Evolutionary conservation across 2,888 invertebrate species (phyloP).

Genomic region (Lycia hirtaria): DNA sequence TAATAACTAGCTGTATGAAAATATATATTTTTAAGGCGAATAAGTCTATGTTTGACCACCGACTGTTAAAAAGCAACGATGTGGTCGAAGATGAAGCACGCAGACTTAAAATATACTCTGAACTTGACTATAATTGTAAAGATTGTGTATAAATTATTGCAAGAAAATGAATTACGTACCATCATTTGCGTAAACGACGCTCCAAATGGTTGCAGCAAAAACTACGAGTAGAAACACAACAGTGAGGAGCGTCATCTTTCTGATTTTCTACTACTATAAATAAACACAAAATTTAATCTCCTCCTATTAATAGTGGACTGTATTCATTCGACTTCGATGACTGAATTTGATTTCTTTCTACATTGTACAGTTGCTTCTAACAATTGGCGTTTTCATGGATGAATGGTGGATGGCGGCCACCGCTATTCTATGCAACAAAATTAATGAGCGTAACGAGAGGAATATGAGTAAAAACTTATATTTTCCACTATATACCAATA

Average conservation of each 20-base stretch:
- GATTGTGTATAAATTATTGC: no score
- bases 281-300: neutral
- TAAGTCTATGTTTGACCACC: no score
- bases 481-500: neutral
- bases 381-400: slow-evolving; percentile 48
- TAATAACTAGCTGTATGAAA: no score
- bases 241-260: slow-evolving; percentile 7
- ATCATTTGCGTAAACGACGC: neutral
- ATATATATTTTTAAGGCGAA: no score
- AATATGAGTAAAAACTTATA: neutral
- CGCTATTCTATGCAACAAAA: slow-evolving; percentile 49
- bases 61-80: no score
- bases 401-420: slow-evolving; percentile 44
- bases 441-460: slow-evolving; percentile 19
- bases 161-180: neutral
- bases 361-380: slow-evolving; percentile 7
- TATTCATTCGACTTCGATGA: neutral
- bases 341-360: slow-evolving; percentile 1
- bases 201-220: neutral
- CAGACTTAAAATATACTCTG: no score
- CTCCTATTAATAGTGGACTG: slow-evolving; percentile 1
- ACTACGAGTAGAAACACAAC: neutral
- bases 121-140: no score
- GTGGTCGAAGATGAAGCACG: no score
- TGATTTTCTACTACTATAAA: neutral